These are phyloP conservation scores for Danio rerio DNA, from an alignment of 2,113 vertebrate species.

Conservation along the genomic window DNA sequence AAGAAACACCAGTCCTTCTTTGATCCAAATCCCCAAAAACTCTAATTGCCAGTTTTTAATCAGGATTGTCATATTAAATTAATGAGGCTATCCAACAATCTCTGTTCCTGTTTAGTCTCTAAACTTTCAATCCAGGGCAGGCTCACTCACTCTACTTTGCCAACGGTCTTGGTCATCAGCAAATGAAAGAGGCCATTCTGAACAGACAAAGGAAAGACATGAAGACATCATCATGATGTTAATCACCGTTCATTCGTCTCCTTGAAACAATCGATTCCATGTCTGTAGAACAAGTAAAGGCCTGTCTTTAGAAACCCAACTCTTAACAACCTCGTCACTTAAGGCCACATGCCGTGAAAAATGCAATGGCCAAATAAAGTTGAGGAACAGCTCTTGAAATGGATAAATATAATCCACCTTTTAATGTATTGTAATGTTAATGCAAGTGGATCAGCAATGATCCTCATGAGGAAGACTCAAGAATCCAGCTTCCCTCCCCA, in stretches of 20 bases:
- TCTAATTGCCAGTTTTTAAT: background rate
- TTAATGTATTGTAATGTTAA: background rate
- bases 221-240: conserved; percentile 40
- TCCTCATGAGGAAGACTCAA: background rate
- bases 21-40: background rate
- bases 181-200: conserved; percentile 20
- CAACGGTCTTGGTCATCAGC: conserved; percentile 30
- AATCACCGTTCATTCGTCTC: conserved; percentile 12
- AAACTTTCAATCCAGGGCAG: background rate
- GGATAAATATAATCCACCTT: background rate
- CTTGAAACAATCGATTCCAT: conserved; percentile 11
- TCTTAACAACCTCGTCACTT: conserved; percentile 3
- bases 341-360: background rate
- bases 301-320: conserved; percentile 27
- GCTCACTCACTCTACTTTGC: background rate
- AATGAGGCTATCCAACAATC: background rate
- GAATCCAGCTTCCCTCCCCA: background rate
- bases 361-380: background rate
- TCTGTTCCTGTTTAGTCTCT: background rate
- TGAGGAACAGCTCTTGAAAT: background rate
- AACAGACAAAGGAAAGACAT: conserved; percentile 34
- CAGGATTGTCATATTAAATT: background rate
- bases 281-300: background rate
- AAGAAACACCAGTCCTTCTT: background rate
- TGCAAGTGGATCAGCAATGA: background rate